A percentile compares a stretch with the other conserved stretches of the same genome.
Conservation (phyloP, 2,888 invertebrate genomes). For the Agrotis segetum region DNA sequence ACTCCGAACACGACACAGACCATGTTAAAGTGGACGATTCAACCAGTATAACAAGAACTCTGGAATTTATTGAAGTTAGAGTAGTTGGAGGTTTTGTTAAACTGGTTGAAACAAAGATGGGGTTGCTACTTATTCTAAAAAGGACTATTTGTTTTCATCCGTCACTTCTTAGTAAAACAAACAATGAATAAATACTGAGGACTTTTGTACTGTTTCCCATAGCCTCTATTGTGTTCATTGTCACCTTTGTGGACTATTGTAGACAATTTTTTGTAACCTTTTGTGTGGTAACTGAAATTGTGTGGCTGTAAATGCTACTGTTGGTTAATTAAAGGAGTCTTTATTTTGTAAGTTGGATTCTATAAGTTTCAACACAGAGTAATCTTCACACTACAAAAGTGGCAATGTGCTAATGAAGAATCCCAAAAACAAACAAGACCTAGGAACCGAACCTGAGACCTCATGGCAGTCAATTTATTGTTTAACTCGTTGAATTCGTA, state of each 20-base stretch:
- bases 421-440: no score
- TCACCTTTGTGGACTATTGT: conserved; percentile 85
- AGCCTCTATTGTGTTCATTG: conserved; percentile 85
- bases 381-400: no score
- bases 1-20: conserved; percentile 14
- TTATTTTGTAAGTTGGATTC: not conserved
- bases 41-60: conserved; percentile 57
- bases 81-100: conserved; percentile 57
- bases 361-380: not conserved
- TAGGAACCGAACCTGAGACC: no score
- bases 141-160: conserved; percentile 87
- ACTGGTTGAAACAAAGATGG: conserved; percentile 74
- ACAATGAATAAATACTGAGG: conserved; percentile 86
- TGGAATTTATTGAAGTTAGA: conserved; percentile 17
- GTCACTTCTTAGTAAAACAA: conserved; percentile 89
- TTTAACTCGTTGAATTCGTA: no score
- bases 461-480: no score
- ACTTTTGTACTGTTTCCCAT: conserved; percentile 85
- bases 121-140: conserved; percentile 78
- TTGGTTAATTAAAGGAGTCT: conserved; percentile 45
- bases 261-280: conserved; percentile 73
- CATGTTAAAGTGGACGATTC: conserved; percentile 17
- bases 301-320: conserved; percentile 70
- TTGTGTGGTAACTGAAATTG: conserved; percentile 77
- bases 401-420: no score